Base-by-base conservation (phyloP, 2,113 vertebrate genomes). In the Pongo abelii region DNA sequence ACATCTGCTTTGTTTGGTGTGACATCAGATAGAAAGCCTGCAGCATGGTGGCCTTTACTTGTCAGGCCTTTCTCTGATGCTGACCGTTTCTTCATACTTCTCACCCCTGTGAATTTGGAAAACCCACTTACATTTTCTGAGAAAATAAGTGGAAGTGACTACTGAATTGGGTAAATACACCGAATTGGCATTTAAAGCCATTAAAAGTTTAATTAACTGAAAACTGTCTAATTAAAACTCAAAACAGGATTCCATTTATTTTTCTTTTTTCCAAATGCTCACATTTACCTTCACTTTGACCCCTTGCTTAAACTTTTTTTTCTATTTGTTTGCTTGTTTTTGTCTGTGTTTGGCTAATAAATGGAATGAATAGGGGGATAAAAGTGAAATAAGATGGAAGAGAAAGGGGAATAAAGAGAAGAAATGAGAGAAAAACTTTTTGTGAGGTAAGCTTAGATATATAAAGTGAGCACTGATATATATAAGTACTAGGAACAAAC, bases 271-370 rank as follows among this genome's bases (percentile, higher is more conserved):
- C 59, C 46, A 88, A 88, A 43, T 89, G 50, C 8, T 89, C 25
- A 59, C 11, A 22, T 93, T 75, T 84, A 79, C 23, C 3, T 89
- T 96, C 25, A 52, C 35, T 52, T 57, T 92, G 46, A 84, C n/a
- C 3, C 6, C 30, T 72, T 74, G 57, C 32, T 83, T 30, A 61
- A 70, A 93, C 9, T 61, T 43, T 84, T 30, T 22, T 52, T 20
- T 83, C 30, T 70, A 2, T 18, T 52, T 64, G 4, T 35, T 43
- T 83, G 18, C 69, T 78, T 74, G 10, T 30, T 67, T 61, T 27
- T 61, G 3, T 61, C 20, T 64, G 3, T 38, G 38, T 75, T 43
- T 59, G 48, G 14, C 50, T 72, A 23, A 57, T 6, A 50, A 5
- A n/a, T 16, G 17, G 17, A 64, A 55, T 55, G 14, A 83, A 74